Conservation (phyloP, 2,797 vertebrate genomes). For the Phrynocephalus guinanensis region DNA sequence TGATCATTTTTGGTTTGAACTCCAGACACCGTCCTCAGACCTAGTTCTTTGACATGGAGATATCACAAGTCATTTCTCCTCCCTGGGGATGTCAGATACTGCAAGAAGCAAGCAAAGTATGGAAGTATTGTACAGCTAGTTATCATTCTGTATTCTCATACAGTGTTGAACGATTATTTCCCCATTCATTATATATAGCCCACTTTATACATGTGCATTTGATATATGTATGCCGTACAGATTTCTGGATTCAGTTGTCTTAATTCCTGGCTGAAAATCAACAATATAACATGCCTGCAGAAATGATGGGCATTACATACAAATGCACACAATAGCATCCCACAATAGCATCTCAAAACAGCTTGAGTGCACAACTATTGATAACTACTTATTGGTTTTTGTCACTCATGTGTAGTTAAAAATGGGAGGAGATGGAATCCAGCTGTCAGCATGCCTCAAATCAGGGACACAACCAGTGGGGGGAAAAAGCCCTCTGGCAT, state of each 20-base stretch:
- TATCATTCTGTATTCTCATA: background rate
- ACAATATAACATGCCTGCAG: background rate
- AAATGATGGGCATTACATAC: background rate
- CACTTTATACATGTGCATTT: background rate
- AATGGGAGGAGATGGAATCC: slow-evolving; percentile 62
- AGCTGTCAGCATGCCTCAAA: slow-evolving; percentile 19
- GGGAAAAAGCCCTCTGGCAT: slow-evolving; percentile 56
- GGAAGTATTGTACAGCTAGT: background rate
- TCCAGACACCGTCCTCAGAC: background rate
- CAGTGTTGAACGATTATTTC: background rate
- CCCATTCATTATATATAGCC: background rate
- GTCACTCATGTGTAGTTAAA: slow-evolving; percentile 27
- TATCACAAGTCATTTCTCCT: background rate
- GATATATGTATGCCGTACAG: slow-evolving; percentile 14
- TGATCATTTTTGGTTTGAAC: background rate
- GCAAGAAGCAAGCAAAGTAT: background rate
- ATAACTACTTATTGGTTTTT: slow-evolving; percentile 53
- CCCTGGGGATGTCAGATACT: background rate
- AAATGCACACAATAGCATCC: slow-evolving; percentile 23
- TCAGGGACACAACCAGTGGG: slow-evolving; percentile 60
- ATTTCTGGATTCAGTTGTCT: background rate
- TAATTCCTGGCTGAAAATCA: background rate
- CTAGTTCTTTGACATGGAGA: background rate
- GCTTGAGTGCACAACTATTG: rapidly evolving
- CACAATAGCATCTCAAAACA: slow-evolving; percentile 1